Evolutionary conservation across 2,888 invertebrate genomes (phyloP), one percentile per base, ranked within the genome.

Genomic region (Pyrgus malvae): DNA sequence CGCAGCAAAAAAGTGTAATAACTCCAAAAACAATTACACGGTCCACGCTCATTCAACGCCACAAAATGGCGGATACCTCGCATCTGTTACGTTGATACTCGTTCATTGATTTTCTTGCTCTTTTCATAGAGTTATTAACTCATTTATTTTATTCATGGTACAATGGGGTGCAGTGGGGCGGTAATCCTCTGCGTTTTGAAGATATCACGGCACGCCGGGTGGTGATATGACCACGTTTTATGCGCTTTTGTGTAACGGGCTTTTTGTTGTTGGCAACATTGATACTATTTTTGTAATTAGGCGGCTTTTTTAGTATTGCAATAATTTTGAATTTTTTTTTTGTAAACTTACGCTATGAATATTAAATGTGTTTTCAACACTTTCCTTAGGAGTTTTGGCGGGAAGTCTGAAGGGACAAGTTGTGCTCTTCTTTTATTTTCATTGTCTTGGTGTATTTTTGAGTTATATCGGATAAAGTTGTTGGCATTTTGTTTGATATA

Each of bases 91-190:
- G 54, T 45, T 50, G 57, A n/a, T 46, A 55, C 50, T 48, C 53
- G 37, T 44, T 51, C 51, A 53, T 53, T 53, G 53, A 46, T 53
- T 41, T 31, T 60, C 62, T 64, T 69, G 65, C 68, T 68, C 68
- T 69, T 69, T 67, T 62, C 66, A 63, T 63, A 60, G 63, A 66
- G 55, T 58, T 66, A 66, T 68, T 65, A 68, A 66, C 67, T 66
- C 63, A 64, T 62, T 64, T 59, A 59, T 59, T 62, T 64, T 59
- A 59, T 59, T 60, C 57, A 57, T 56, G 21, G 29, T 29, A 53
- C 60, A 62, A 61, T 56, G 49, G 48, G 58, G 48, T 42, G 59
- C 44, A 12, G 61, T 44, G 53, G 65, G 60, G 57, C 55, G 37
- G 49, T 66, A 66, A 66, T 62, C 66, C 66, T 41, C 11, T 29